A percentile compares a stretch with the other conserved stretches of the same genome.
These are phyloP conservation scores for Leptopilina drosophilae DNA, from an alignment of 2,888 invertebrate species.

Conservation along the genomic window DNA sequence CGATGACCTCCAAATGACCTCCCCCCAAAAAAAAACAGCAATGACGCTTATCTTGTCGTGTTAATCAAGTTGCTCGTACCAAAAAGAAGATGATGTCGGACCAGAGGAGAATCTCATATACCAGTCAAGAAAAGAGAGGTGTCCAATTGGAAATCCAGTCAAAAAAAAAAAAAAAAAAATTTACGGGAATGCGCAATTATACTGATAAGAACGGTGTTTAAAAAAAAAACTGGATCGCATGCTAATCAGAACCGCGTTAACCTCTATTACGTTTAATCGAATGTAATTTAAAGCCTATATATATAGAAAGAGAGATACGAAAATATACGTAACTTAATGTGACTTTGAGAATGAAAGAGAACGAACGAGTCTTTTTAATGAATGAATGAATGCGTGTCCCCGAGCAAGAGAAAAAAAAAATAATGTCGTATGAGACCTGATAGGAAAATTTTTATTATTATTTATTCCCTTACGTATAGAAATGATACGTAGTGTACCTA, in stretches of 20 bases:
- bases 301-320: constrained; percentile 53
- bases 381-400: constrained; percentile 48
- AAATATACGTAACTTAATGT: constrained; percentile 48
- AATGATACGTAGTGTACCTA: constrained; percentile 62
- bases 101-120: constrained; percentile 45
- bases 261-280: constrained; percentile 76
- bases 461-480: constrained; percentile 73
- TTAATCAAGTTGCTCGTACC: constrained; percentile 77
- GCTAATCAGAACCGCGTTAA: constrained; percentile 77
- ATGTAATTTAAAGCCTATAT: constrained; percentile 74
- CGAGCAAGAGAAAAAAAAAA: constrained; percentile 44
- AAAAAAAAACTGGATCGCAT: constrained; percentile 71
- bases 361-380: constrained; percentile 47
- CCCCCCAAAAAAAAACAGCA: constrained; percentile 58
- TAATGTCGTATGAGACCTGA: constrained; percentile 56
- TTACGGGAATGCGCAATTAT: constrained; percentile 70
- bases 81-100: constrained; percentile 66
- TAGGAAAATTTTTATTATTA: constrained; percentile 72
- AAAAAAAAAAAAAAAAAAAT: constrained; percentile 45
- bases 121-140: constrained; percentile 36
- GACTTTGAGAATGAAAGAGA: constrained; percentile 11
- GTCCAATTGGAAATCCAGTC: constrained; percentile 27
- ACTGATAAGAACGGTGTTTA: constrained; percentile 52
- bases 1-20: constrained; percentile 67
- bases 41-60: constrained; percentile 77